Base-by-base conservation (phyloP, 2,888 invertebrate genomes). In the Orchestes rusci region DNA sequence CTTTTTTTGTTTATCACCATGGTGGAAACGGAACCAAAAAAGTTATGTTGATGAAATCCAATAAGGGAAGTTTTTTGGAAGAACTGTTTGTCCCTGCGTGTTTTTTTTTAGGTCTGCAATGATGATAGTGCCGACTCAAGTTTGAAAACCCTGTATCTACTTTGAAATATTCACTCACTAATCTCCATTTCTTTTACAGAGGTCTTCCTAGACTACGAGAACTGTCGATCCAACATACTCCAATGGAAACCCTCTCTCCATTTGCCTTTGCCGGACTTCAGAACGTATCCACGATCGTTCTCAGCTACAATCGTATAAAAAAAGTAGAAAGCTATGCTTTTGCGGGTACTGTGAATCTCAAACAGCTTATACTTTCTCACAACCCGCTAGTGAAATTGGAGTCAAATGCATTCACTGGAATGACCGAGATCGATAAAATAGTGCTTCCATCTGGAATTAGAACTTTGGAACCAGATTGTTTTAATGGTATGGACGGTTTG, bases 191-290 rank as follows among this genome's bases (percentile, higher is more conserved):
- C 23, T 33, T 90, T 45, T 92, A 93, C 68, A 80, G 86, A 18
- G 89, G 89, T 7, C 69, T 93, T 40, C 80, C 81, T 3, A 76
- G 84, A 10, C 76, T 95, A 4, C 76, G 77, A 59, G 87, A 81
- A 61, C 76, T 89, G 29, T 84, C 87, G 55, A 87, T 94, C 54
- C 89, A 90, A 62, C 82, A 90, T 58, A 92, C 93, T 8, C 87
- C 86, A 2, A 71, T 94, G 39, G 74, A 80, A 37, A 81, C 80
- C 19, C 82, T 93, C 42, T 82, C 88, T 28, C 82, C 84, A 41
- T 87, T 85, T 61, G 84, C 91, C 10, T 89, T 95, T 62, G 84
- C 88, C 30, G 84, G 85, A 1, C 72, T 91, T 12, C 86, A 87
- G 59, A 88, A 87, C 60, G 77, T 93, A 82, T 51, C 79, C 76